Evolutionary conservation across 2,888 invertebrate genomes (phyloP), one percentile per base, ranked within the genome.

Genomic region (Drosophila anomelani): DNA sequence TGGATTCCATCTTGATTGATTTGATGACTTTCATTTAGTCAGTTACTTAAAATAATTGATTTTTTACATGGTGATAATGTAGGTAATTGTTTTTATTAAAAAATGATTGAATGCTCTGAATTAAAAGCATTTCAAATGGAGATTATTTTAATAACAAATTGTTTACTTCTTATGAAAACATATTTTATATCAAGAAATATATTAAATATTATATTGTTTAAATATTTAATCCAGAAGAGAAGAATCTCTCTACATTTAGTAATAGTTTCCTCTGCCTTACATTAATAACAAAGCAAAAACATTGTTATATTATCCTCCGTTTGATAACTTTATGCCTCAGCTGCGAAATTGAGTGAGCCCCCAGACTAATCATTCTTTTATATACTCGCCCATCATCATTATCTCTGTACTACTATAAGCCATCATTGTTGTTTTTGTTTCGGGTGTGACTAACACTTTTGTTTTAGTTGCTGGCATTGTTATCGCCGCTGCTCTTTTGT

Each of bases 401-500:
- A 73, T 73, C 75, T 66, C 20, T 51, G 6, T 51, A 13, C 20
- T 36, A 39, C 47, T 17, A 26, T 23, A 20, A 34, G 17, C 26
- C 57, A 32, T 58, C 54, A 51, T 66, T 58, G 64, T 44, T 73
- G 39, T 53, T 60, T n/a, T 53, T 74, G 39, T 58, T 60, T 46
- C 41, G 71, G 26, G 44, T 59, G 49, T 66, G 34, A 46, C 69
- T 68, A 68, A 68, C 49, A 51, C 41, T 62, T 63, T 59, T 58
- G 34, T 57, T 41, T 44, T 55, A 51, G 39, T 41, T 26, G 36
- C 32, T 58, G 59, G 59, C 56, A 66, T 78, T 84, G 78, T 79
- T 82, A 74, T 61, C 66, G 67, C 32, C 72, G 64, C 17, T 64
- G 75, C 69, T 57, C 63, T 68, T 79, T 86, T 86, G 84, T 83